phyloP scores from a whole-genome alignment of 2,888 invertebrate species.

The Cephus spinipes region DNA sequence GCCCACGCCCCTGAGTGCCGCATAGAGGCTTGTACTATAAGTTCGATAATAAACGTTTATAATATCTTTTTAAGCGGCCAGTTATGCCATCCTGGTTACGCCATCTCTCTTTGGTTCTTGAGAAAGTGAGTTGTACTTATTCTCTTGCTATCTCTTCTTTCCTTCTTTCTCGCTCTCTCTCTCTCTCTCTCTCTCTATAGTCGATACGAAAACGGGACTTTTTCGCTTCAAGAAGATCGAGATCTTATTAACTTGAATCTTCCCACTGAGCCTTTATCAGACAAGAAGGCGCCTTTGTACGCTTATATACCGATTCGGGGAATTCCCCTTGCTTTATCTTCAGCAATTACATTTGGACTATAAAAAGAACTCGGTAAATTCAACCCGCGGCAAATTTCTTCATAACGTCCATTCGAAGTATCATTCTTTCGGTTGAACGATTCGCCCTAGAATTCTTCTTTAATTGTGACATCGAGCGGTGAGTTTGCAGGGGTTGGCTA shows the following conservation, averaged over 20 bases:
- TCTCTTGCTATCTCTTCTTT: background rate
- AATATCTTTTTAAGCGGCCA: slow-evolving; percentile 25
- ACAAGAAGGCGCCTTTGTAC: background rate
- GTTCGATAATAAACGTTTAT: slow-evolving; percentile 41
- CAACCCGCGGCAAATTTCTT: background rate
- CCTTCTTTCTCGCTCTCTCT: slow-evolving; percentile 19
- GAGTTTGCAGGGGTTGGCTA: background rate
- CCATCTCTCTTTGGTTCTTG: background rate
- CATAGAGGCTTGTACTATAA: slow-evolving; percentile 46
- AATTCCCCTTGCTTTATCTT: background rate
- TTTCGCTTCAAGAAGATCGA: slow-evolving; percentile 8
- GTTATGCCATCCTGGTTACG: slow-evolving; percentile 13
- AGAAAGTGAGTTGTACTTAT: background rate
- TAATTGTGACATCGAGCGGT: background rate
- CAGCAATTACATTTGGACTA: background rate
- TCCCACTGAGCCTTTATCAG: background rate
- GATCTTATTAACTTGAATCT: slow-evolving; percentile 18
- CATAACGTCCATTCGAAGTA: background rate
- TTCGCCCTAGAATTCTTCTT: background rate
- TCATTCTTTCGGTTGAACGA: background rate
- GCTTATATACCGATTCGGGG: background rate
- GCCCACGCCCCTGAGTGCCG: slow-evolving; percentile 29
- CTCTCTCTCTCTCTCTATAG: background rate
- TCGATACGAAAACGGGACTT: background rate
- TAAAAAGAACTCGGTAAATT: background rate